Percentiles rank a stretch among this genome's conserved stretches.
Conservation (phyloP, 2,797 vertebrate species). For the Amblyopsis hoosieri region DNA sequence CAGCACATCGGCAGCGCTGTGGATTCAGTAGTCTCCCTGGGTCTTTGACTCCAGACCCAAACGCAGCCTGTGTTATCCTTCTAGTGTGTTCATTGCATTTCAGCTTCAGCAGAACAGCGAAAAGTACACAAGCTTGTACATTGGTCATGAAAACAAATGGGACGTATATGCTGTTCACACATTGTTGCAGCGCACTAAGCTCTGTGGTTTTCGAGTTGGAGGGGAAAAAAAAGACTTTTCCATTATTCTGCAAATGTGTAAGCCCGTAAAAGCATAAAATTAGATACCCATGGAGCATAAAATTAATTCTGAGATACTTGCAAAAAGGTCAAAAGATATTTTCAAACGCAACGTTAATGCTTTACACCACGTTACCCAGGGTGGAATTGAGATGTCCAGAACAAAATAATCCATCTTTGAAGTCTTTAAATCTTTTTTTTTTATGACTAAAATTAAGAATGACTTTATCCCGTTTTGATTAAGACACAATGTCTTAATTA, state of each 20-base stretch:
- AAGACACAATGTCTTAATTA: conserved; percentile 31
- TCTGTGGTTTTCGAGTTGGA: conserved; percentile 50
- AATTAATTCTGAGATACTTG: conserved; percentile 75
- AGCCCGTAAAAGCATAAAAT: conserved; percentile 77
- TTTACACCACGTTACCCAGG: conserved; percentile 65
- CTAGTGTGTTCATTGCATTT: conserved; percentile 22
- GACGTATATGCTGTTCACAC: conserved; percentile 40
- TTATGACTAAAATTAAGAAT: conserved; percentile 63
- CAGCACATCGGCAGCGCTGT: conserved; percentile 52
- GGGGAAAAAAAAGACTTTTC: conserved; percentile 62
- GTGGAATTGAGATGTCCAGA: conserved; percentile 73
- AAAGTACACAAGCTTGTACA: conserved; percentile 24
- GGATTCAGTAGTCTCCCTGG: conserved; percentile 60
- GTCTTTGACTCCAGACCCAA: conserved; percentile 41
- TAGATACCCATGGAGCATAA: conserved; percentile 75
- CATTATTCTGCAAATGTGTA: conserved; percentile 71
- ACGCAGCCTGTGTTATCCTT: conserved; percentile 23
- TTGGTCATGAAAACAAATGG: conserved; percentile 43
- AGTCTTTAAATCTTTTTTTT: conserved; percentile 67
- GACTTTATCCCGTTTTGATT: conserved; percentile 64
- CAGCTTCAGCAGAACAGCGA: conserved; percentile 33
- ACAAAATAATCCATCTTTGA: conserved; percentile 72
- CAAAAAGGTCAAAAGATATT: conserved; percentile 77
- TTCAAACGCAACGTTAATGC: conserved; percentile 65
- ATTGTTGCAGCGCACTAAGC: conserved; percentile 36